Conservation (phyloP, 2,888 invertebrate genomes). For the Timema podura region DNA sequence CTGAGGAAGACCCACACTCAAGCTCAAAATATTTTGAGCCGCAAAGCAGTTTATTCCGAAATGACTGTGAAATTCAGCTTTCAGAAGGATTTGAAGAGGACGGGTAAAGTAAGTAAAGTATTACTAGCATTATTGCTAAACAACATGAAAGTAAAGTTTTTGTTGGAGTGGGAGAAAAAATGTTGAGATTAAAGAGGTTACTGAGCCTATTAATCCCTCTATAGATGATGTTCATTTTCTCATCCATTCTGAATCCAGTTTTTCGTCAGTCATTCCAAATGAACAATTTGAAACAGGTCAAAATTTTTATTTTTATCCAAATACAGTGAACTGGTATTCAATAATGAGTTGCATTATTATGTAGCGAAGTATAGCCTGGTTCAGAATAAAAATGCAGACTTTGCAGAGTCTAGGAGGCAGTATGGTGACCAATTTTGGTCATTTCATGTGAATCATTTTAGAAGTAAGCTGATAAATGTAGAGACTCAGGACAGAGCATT, state of each 20-base stretch:
- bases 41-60: background rate
- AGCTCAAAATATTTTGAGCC: background rate
- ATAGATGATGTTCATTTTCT: no score
- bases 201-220: background rate
- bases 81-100: background rate
- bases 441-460: constrained; percentile 6
- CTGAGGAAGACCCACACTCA: background rate
- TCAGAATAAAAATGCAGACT: constrained; percentile 11
- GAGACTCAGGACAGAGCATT: background rate
- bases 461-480: background rate
- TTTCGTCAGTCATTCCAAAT: background rate
- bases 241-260: background rate
- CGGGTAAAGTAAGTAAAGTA: no score
- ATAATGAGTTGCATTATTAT: background rate
- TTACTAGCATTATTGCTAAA: no score
- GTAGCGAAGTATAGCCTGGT: background rate
- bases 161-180: background rate
- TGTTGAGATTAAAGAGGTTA: background rate
- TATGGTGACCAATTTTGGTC: constrained; percentile 5
- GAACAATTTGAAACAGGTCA: background rate
- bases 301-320: constrained; percentile 2
- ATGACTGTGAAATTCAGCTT: background rate
- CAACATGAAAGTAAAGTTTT: background rate
- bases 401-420: background rate
- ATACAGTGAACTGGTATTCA: constrained; percentile 4